Evolutionary conservation across 2,888 invertebrate species (phyloP), one percentile per base, ranked within the genome.

Genomic region (Troglohyphantes excavatus): DNA sequence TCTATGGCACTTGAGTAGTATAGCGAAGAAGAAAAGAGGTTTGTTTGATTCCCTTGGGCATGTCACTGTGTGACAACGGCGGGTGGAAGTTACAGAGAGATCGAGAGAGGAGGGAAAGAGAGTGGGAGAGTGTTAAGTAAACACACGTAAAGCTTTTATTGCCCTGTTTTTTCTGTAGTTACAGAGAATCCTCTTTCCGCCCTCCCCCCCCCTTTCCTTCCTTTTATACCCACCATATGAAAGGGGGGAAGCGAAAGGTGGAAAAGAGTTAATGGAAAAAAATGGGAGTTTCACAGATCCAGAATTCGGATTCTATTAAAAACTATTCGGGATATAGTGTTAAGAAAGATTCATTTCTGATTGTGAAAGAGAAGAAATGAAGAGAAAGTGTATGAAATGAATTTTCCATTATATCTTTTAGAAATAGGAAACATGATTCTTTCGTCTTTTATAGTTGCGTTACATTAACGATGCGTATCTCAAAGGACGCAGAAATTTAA

Each of bases 71-170:
- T 59, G 65, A 43, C 79, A 46, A 65, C 21, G 17, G 23, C 43
- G 67, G 29, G 61, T 19, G 63, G 43, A 59, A 65, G 26, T 76
- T 63, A n/a, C 43, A 46, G 46, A 75, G 26, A n/a, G 26, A 33
- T 9, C 21, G 26, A 63, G 70, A n/a, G n/a, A n/a, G n/a, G n/a
- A n/a, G n/a, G n/a, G n/a, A n/a, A n/a, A n/a, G n/a, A n/a, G n/a
- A n/a, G n/a, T n/a, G n/a, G 46, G 43, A 73, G 79, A 67, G 67
- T 67, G 46, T 79, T 21, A 63, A 79, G 79, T 65, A 79, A 46
- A 79, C 65, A 65, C 78, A 79, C 46, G 46, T 43, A 79, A 67
- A 39, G 39, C 79, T 67, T 67, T 79, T 79, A 79, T 79, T 79
- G 79, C 79, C 26, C 19, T 17, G n/a, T 2, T 67, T 27, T 26